Percentiles rank a stretch among this genome's conserved stretches.
Conservation (phyloP, 2,888 invertebrate species). For the Amorpha juglandis region DNA sequence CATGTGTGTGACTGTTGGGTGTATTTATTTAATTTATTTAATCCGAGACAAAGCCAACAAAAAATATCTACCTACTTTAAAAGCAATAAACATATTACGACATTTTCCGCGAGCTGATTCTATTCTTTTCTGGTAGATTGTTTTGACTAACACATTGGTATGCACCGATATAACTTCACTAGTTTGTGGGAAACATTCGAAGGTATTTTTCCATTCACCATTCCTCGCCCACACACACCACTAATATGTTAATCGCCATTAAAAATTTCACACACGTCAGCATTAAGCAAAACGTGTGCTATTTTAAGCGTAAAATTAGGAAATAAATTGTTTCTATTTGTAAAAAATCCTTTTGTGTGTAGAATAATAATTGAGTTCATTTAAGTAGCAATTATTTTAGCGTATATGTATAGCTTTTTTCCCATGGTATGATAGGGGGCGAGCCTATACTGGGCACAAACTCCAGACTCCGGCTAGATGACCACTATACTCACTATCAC, state of each 20-base stretch:
- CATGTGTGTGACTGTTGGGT: no score
- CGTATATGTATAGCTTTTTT: no score
- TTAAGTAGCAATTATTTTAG: no score
- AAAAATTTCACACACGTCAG: slow-evolving; percentile 5
- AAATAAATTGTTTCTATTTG: neutral
- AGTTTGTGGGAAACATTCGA: neutral
- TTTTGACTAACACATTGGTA: neutral
- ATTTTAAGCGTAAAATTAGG: neutral
- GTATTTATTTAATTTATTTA: no score
- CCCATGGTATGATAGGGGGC: no score
- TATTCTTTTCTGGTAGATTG: neutral
- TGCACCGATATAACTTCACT: neutral
- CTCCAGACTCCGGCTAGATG: no score
- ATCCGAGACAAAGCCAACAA: no score
- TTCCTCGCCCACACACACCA: neutral
- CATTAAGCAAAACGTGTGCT: slow-evolving; percentile 9
- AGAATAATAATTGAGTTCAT: neutral
- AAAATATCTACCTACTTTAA: no score
- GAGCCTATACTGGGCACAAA: no score
- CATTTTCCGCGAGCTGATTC: neutral
- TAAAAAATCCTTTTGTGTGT: neutral
- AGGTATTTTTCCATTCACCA: slow-evolving; percentile 13
- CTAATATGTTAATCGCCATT: neutral
- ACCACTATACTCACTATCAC: no score
- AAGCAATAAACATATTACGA: no score